A percentile compares a stretch with the other conserved stretches of the same genome.
phyloP scores from a whole-genome alignment of 2,797 vertebrate species.

The Percopsis omiscomaycus region DNA sequence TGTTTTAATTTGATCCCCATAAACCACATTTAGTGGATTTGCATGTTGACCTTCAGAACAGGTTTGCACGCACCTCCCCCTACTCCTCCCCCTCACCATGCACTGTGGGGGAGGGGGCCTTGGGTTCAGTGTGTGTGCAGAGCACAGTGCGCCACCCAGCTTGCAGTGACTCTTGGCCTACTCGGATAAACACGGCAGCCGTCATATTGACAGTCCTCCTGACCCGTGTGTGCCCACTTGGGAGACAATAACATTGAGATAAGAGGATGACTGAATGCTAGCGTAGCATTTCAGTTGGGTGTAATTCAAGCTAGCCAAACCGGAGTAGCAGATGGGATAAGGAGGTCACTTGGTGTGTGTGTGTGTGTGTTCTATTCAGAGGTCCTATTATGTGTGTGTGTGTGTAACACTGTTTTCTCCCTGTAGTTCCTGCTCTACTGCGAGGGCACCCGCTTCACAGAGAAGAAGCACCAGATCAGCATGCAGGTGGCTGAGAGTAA shows the following conservation, averaged over 20 bases:
- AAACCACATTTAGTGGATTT: no score
- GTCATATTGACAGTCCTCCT: background rate
- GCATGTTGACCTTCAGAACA: no score
- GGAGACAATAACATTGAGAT: background rate
- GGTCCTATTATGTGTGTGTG: background rate
- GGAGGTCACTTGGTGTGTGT: constrained; percentile 28
- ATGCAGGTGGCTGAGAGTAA: constrained; percentile 98
- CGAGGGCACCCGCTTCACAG: constrained; percentile 96
- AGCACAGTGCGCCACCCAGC: no score
- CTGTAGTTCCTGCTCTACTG: constrained; percentile 94
- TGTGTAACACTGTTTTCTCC: constrained; percentile 21
- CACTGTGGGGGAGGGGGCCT: no score
- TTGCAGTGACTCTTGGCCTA: no score
- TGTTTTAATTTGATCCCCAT: no score
- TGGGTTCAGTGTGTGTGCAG: no score
- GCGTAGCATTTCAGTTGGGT: constrained; percentile 3
- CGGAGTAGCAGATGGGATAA: constrained; percentile 16
- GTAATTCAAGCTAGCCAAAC: constrained; percentile 28
- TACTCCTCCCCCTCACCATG: no score
- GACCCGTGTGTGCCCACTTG: background rate
- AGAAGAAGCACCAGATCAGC: constrained; percentile 96
- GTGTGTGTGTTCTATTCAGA: constrained; percentile 5
- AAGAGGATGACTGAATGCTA: constrained; percentile 14
- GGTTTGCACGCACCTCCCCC: no score
- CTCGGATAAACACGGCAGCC: no score